These are phyloP conservation scores for Drosophila pseudoananassae DNA, from an alignment of 1,140 invertebrate genomes.

Conservation along the genomic window DNA sequence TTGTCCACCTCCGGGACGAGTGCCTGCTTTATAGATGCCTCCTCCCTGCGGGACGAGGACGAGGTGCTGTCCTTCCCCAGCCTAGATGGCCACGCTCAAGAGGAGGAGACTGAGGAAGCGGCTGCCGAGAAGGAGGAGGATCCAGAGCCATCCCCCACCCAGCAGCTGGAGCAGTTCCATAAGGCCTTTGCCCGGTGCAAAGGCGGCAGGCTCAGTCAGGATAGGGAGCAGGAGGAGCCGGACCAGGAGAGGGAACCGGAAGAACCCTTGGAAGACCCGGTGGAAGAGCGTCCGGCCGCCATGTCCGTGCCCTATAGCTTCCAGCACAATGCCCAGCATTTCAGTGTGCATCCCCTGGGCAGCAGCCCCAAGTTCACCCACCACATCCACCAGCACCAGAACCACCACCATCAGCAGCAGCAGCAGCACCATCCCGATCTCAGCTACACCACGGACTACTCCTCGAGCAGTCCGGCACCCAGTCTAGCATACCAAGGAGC, in stretches of 20 bases:
- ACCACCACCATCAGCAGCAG: constrained; percentile 26
- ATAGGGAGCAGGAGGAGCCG: constrained; percentile 20
- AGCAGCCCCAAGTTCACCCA: constrained; percentile 68
- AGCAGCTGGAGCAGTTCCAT: constrained; percentile 78
- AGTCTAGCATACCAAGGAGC: constrained; percentile 58
- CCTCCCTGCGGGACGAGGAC: constrained; percentile 89
- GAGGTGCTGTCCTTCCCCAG: constrained; percentile 73
- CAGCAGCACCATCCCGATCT: constrained; percentile 63
- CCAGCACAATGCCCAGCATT: constrained; percentile 87
- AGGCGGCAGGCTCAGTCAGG: constrained; percentile 22
- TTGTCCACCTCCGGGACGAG: constrained; percentile 68
- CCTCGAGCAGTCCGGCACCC: constrained; percentile 75
- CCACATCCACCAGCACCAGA: constrained; percentile 11
- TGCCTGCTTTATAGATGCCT: constrained; percentile 90
- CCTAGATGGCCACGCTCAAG: constrained; percentile 48
- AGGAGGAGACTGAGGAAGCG: constrained; percentile 26
- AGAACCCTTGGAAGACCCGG: constrained; percentile 3
- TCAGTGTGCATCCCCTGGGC: constrained; percentile 84
- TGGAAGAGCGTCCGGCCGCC: constrained; percentile 17
- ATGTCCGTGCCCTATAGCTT: constrained; percentile 75
- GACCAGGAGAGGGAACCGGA: constrained; percentile 8
- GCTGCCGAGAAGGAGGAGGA: constrained; percentile 17
- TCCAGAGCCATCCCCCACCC: constrained; percentile 54
- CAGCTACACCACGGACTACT: constrained; percentile 83
- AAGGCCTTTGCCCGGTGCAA: constrained; percentile 81